Conservation (phyloP, 2,797 vertebrate species). For the Pelobates cultripes region DNA sequence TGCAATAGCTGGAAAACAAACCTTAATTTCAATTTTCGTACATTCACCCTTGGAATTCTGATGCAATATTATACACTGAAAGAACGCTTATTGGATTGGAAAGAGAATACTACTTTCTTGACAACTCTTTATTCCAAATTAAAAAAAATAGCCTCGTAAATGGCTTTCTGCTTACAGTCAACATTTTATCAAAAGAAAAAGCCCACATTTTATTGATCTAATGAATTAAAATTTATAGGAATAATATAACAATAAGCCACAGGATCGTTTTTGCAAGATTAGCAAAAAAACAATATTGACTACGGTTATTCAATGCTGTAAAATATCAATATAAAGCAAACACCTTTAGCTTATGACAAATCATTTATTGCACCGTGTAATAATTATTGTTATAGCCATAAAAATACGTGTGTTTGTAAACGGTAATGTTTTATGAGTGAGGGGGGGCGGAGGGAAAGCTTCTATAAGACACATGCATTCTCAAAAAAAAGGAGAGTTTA, state of each 20-base stretch:
- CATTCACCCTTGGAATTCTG: conserved; percentile 25
- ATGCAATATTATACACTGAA: neutral
- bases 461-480: too few species aligned
- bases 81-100: neutral
- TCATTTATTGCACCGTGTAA: too few species aligned
- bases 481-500: too few species aligned
- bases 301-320: neutral
- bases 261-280: too few species aligned
- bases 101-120: conserved; percentile 27
- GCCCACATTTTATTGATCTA: neutral
- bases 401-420: too few species aligned
- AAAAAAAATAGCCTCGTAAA: neutral
- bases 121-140: conserved; percentile 12
- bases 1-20: conserved; percentile 9
- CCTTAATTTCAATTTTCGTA: conserved; percentile 38
- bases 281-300: too few species aligned
- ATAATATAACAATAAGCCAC: too few species aligned
- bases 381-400: too few species aligned
- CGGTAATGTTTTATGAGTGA: too few species aligned
- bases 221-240: neutral
- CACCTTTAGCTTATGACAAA: too few species aligned
- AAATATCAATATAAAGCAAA: neutral
- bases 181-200: neutral
- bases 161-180: neutral
- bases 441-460: too few species aligned